These are phyloP conservation scores for Corythaeola cristata DNA, from an alignment of 2,113 vertebrate species.

Conservation along the genomic window DNA sequence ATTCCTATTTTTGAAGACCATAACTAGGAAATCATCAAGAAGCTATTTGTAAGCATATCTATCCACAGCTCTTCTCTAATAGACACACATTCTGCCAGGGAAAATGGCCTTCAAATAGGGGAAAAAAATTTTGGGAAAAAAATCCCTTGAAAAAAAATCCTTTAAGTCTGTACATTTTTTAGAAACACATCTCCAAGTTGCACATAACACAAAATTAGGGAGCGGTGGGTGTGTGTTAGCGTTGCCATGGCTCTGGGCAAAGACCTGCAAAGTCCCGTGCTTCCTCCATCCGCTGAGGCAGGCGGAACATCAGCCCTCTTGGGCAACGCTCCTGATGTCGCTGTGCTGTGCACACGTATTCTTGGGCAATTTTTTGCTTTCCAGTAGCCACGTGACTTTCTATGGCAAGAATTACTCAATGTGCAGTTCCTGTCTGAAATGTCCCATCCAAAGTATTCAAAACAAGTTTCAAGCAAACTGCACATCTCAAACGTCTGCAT, in stretches of 20 bases:
- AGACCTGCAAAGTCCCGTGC: not conserved
- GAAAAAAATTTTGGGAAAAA: not conserved
- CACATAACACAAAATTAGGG: not conserved
- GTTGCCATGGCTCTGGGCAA: not conserved
- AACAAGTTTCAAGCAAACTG: not conserved
- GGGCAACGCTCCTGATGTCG: not conserved
- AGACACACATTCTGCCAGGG: not conserved
- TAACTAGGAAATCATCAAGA: not conserved
- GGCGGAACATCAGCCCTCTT: not conserved
- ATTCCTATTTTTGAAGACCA: not conserved
- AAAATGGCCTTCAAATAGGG: not conserved
- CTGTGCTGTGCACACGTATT: rapidly evolving
- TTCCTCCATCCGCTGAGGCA: rapidly evolving
- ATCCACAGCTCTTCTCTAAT: not conserved
- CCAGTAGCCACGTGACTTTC: not conserved
- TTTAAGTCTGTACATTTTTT: not conserved
- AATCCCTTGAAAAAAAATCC: too few relatives aligned
- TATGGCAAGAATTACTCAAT: constrained; percentile 29
- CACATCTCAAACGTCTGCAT: not conserved
- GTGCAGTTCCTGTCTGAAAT: constrained; percentile 39
- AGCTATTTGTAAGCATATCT: not conserved
- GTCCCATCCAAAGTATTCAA: not conserved
- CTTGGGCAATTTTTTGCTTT: not conserved
- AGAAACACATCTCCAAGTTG: not conserved
- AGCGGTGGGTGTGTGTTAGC: not conserved